Conservation (phyloP, 2,888 invertebrate genomes). For the Melangyna quadrimaculata region DNA sequence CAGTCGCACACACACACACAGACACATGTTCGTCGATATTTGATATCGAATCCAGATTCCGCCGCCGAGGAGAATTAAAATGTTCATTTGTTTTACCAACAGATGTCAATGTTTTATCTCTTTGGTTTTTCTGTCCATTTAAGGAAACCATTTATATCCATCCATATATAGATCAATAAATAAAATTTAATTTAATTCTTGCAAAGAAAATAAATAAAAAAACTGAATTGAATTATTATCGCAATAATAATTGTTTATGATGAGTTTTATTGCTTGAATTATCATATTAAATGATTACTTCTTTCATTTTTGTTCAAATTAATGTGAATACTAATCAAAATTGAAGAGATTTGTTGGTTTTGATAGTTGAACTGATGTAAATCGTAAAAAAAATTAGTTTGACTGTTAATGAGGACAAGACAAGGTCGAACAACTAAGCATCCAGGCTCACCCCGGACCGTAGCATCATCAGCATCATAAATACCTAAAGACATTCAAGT, state of each 20-base stretch:
- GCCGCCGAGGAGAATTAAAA: slow-evolving; percentile 23
- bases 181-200: not conserved
- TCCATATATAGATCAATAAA: not conserved
- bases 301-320: too few species aligned
- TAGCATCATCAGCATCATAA: not conserved
- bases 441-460: not conserved
- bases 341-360: too few species aligned
- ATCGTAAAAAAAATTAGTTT: too few species aligned
- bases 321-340: too few species aligned
- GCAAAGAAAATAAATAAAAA: not conserved
- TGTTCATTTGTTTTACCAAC: slow-evolving; percentile 40
- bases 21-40: not conserved
- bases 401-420: too few species aligned
- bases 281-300: too few species aligned
- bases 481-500: not conserved
- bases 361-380: too few species aligned
- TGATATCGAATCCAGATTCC: slow-evolving; percentile 34
- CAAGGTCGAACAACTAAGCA: too few species aligned
- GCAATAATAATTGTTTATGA: too few species aligned
- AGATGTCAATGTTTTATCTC: slow-evolving; percentile 49
- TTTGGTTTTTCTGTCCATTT: not conserved
- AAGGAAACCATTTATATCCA: not conserved
- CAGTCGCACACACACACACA: too few species aligned
- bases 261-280: too few species aligned
- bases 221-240: not conserved